Base-by-base conservation (phyloP, 2,797 vertebrate species). In the Sebastes dallii region DNA sequence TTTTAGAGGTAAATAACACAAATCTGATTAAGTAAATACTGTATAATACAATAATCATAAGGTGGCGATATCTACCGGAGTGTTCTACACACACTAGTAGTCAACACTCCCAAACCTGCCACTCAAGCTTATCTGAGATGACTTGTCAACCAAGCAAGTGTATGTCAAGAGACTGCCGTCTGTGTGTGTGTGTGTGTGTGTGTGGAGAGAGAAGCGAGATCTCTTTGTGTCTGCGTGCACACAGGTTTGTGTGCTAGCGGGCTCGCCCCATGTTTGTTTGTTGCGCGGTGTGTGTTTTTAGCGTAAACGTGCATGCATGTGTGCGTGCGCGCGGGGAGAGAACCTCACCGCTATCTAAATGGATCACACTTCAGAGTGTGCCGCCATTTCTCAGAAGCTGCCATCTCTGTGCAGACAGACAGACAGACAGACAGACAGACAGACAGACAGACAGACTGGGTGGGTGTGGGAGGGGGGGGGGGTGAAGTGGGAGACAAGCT, bases 111-210 rank as follows among this genome's bases (percentile, higher is more conserved):
- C 92, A 32, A 32, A 91, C 88, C 94, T 94, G 95, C 93, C 95
- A 95, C 88, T 96, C 95, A 94, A 55, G 85, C 94, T 95, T 95
- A 96, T 95, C 95, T 91, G 86, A 92, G 93, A 94, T 91, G 93
- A 94, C 93, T 94, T 92, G 93, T 93, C 93, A 94, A 91, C 91
- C 91, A 90, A 89, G 92, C 78, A 84, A 94, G 90, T 88, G 86
- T 86, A 86, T 89, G 88, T 91, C 92, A 89, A 84, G 90, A 92
- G 92, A 92, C 88, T 87, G 65, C 61, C 1, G 54, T 42, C 61
- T 75, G 50, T 55, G 29, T 62, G 52, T 68, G 36, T 39, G 39
- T 39, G 39, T 27, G 36, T 39, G 39, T 42, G 36, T 39, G 36
- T 39, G 36, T 39, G 46, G n/a, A n/a, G 58, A n/a, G 46, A 70